Conservation (phyloP, 2,113 vertebrate genomes). For the human region GRCh38 chr9:75915001-75915500, state of each 20-base stretch:
- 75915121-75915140: slow-evolving; percentile 50
- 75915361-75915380: slow-evolving; percentile 36
- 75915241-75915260: slow-evolving; percentile 60
- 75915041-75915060: neutral
- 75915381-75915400: slow-evolving; percentile 26
- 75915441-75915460: neutral
- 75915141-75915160: slow-evolving; percentile 70
- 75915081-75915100: slow-evolving; percentile 55
- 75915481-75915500: slow-evolving; percentile 65
- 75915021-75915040: neutral
- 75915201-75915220: slow-evolving; percentile 69
- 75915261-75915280: slow-evolving; percentile 51
- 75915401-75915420: slow-evolving; percentile 39
- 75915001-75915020: neutral
- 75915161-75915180: slow-evolving; percentile 10
- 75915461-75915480: slow-evolving; percentile 8
- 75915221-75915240: slow-evolving; percentile 65
- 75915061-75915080: neutral
- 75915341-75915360: slow-evolving; percentile 68
- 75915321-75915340: slow-evolving; percentile 69
- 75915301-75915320: slow-evolving; percentile 37
- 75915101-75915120: slow-evolving; percentile 53
- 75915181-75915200: slow-evolving; percentile 28
- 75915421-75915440: slow-evolving; percentile 64
- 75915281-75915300: slow-evolving; percentile 49